These are phyloP conservation scores for Festucalex cinctus DNA, from an alignment of 2,113 vertebrate species.

Conservation along the genomic window DNA sequence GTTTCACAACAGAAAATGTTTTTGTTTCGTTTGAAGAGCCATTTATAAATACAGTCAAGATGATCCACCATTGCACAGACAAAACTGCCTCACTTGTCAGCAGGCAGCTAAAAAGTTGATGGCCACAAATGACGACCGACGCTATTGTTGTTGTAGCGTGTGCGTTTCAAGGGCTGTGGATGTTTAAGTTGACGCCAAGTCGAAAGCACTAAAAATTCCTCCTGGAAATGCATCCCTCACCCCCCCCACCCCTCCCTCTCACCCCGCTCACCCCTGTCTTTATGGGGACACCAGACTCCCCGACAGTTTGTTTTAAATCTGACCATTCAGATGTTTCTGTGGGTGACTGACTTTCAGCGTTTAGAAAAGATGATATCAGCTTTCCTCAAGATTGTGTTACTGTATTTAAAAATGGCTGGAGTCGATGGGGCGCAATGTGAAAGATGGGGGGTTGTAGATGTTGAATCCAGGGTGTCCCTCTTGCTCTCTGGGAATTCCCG, in stretches of 20 bases:
- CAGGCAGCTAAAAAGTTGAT: constrained; percentile 39
- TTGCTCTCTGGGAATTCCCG: constrained; percentile 24
- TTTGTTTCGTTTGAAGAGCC: not conserved
- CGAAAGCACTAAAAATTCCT: constrained; percentile 59
- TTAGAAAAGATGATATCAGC: constrained; percentile 84
- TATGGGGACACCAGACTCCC: constrained; percentile 78
- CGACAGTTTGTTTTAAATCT: constrained; percentile 85
- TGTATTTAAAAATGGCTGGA: constrained; percentile 75
- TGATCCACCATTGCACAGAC: not conserved
- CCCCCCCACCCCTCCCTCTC: constrained; percentile 17
- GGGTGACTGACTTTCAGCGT: constrained; percentile 84
- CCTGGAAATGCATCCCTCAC: constrained; percentile 42
- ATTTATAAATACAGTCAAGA: not conserved
- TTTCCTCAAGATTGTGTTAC: constrained; percentile 81
- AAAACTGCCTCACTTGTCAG: constrained; percentile 36
- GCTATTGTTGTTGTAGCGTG: constrained; percentile 34
- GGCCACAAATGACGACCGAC: constrained; percentile 23
- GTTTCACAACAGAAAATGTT: not conserved
- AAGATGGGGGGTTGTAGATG: constrained; percentile 35
- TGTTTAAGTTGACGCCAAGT: constrained; percentile 50
- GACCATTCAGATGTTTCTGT: constrained; percentile 81
- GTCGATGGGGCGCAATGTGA: constrained; percentile 15
- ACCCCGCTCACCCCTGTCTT: constrained; percentile 55
- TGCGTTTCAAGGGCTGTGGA: constrained; percentile 40
- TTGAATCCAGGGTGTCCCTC: constrained; percentile 56